Base-by-base conservation (phyloP, 2,113 vertebrate species). In the Bostrychus sinensis region DNA sequence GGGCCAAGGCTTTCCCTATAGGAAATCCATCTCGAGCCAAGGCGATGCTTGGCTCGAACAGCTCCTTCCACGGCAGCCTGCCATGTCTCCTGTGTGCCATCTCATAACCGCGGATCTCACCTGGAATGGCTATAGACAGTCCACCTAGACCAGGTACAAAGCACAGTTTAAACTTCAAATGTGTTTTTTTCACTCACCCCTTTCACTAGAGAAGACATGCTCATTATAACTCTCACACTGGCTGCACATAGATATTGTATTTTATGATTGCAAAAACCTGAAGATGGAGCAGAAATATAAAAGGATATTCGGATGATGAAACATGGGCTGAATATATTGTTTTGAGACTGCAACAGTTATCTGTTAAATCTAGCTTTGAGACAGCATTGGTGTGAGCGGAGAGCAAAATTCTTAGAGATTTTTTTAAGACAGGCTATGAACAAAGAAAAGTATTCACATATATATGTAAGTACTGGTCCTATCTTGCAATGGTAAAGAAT, bases 61-160 rank as follows among this genome's bases (percentile, higher is more conserved):
- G 89, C 1, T 93, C 93, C 56, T 82, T 93, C 97, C 97, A 99
- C 2, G 95, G 86, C 72, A 98, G 90, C 51, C 89, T 89, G 28
- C 97, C 97, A 8, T 98, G 95, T 10, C 95, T 92, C 62, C 78
- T 89, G 83, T 99, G 96, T 1, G 97, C 97, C 87, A 96, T 87
- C 73, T 96, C 93, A 4, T 98, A 99, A 13, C 97, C 96, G 0
- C 95, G 93, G 59, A 98, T 94, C 90, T 99, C 96, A 16, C 97
- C 97, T 0, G 97, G 97, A 46, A 98, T 94, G 0, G 95, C 97
- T 26, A 99, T 94, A 0, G 97, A 95, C 74, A 96, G 70, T 19
- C 95, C 97, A 16, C 96, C 97, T 99, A 86, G 7, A 48, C 72
- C 56, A 26, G 1, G n/a, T 13, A 69, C 39, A 76, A 77, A 75